These are phyloP conservation scores for Nephrotoma guestfalica DNA, from an alignment of 2,888 invertebrate genomes.

Conservation along the genomic window DNA sequence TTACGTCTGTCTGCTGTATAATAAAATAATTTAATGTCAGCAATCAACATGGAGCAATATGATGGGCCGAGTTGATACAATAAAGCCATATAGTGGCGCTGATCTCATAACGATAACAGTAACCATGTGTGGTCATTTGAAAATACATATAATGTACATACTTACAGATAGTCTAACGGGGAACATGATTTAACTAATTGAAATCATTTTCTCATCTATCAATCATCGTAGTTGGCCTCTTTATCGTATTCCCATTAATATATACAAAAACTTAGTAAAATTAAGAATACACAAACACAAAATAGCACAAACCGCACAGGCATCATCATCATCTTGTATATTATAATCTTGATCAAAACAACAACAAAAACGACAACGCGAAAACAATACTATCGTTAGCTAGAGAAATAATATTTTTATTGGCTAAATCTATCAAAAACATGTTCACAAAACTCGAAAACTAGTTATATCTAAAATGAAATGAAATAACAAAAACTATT, in stretches of 20 bases:
- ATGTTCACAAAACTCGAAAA: background rate
- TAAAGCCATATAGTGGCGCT: background rate
- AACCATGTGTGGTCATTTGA: background rate
- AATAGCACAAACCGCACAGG: background rate
- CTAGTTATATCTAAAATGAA: background rate
- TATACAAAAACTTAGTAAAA: background rate
- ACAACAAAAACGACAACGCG: background rate
- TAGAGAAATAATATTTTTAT: background rate
- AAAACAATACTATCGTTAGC: background rate
- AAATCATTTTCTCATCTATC: background rate
- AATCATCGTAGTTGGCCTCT: background rate
- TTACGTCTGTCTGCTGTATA: background rate
- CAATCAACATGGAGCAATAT: background rate
- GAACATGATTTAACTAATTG: background rate
- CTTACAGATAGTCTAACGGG: background rate
- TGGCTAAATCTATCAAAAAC: background rate
- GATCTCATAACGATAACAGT: background rate
- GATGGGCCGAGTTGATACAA: background rate
- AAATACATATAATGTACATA: background rate
- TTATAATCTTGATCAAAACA: background rate
- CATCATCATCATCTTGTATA: background rate
- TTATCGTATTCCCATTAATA: background rate
- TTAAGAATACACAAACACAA: background rate
- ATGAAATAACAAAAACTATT: background rate
- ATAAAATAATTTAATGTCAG: background rate